Evolutionary conservation across 2,797 vertebrate species (phyloP).

Genomic region (Garrulus glandarius): DNA sequence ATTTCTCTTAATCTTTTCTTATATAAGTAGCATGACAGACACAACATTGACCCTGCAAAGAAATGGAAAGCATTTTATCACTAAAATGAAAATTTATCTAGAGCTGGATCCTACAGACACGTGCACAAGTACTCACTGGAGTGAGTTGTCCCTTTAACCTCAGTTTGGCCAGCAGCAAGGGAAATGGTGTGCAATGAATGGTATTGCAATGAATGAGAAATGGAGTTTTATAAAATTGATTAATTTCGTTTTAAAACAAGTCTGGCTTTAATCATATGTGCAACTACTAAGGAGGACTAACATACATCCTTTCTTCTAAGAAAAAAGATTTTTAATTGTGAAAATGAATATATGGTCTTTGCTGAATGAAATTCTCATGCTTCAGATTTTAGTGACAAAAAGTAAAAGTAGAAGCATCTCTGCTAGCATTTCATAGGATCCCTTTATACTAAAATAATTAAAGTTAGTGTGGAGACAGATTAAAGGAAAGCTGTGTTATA

Average conservation of each 20-base stretch:
- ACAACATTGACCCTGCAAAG: not conserved
- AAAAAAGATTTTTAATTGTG: not conserved
- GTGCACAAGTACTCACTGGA: not conserved
- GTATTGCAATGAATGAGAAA: not conserved
- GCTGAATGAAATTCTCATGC: not conserved
- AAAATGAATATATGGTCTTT: not conserved
- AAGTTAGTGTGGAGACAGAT: not conserved
- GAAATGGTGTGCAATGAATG: not conserved
- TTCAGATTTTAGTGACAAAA: not conserved
- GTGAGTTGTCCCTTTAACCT: not conserved
- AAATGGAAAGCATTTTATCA: not conserved
- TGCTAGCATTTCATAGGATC: not conserved
- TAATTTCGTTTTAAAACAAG: not conserved
- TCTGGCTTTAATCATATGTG: not conserved
- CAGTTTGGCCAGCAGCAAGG: not conserved
- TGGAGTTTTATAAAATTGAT: not conserved
- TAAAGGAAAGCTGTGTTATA: not conserved
- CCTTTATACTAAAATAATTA: not conserved
- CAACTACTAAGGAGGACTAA: not conserved
- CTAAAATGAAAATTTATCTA: not conserved
- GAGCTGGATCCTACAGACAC: not conserved
- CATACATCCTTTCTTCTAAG: not conserved
- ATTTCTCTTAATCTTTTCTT: not conserved
- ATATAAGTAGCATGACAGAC: not conserved
- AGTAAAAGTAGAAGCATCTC: not conserved